A percentile compares a stretch with the other conserved stretches of the same genome.
Evolutionary conservation across 1,140 invertebrate species (phyloP).

Genomic region (Lutraria rhynchaena): DNA sequence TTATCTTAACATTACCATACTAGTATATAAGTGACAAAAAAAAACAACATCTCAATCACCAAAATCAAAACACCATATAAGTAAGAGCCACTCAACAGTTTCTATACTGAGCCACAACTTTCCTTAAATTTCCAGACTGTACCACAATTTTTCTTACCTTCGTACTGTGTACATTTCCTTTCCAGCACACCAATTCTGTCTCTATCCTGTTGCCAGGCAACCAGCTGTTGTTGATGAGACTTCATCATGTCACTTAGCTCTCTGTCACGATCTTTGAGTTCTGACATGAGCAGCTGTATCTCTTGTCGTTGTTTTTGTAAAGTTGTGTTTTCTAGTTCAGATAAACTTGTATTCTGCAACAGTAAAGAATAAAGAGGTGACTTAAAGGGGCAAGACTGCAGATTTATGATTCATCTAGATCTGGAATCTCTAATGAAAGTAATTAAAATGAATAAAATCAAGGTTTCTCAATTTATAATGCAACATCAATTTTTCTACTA

Average conservation of each 20-base stretch:
- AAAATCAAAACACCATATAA: too few species aligned
- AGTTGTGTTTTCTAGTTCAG: constrained; percentile 68
- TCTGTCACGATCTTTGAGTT: constrained; percentile 73
- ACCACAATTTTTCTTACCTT: constrained; percentile 60
- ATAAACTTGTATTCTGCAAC: constrained; percentile 49
- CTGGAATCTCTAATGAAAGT: not conserved
- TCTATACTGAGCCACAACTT: too few species aligned
- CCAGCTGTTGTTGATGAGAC: constrained; percentile 75
- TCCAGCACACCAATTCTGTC: constrained; percentile 67
- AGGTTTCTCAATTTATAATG: not conserved
- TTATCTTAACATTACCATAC: too few species aligned
- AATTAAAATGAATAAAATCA: not conserved
- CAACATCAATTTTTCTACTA: not conserved
- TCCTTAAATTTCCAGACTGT: too few species aligned
- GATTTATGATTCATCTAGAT: not conserved
- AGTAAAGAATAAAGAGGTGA: not conserved
- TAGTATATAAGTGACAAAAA: too few species aligned
- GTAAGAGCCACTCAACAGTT: too few species aligned
- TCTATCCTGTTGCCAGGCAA: constrained; percentile 78
- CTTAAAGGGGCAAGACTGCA: not conserved
- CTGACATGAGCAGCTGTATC: constrained; percentile 75
- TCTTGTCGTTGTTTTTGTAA: constrained; percentile 77
- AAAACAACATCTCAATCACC: too few species aligned
- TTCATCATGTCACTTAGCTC: constrained; percentile 77
- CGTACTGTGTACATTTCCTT: constrained; percentile 65